Conservation (phyloP, 1,140 invertebrate genomes). For the Pseudobourletiella spinata region DNA sequence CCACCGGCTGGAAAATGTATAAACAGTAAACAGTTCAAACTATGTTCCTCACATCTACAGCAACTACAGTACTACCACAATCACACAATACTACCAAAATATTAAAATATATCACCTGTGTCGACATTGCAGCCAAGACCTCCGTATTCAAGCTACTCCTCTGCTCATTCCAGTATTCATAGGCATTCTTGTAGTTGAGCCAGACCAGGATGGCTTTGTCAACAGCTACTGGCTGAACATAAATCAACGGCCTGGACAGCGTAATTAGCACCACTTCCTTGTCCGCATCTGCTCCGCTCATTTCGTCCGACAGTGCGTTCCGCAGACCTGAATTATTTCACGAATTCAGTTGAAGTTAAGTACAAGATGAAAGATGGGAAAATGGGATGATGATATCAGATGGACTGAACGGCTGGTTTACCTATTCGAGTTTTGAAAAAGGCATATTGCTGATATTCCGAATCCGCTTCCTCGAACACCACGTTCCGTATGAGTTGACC, state of each 20-base stretch:
- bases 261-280: slow-evolving; percentile 91
- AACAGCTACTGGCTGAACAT: slow-evolving; percentile 89
- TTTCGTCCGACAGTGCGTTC: slow-evolving; percentile 83
- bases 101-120: background rate
- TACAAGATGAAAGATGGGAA: background rate
- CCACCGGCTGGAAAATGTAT: slow-evolving; percentile 12
- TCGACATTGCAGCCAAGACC: slow-evolving; percentile 64
- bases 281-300: slow-evolving; percentile 56
- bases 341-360: background rate
- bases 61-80: background rate
- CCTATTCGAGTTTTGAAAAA: slow-evolving; percentile 93
- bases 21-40: too few species aligned
- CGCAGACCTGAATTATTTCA: slow-evolving; percentile 56
- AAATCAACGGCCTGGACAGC: slow-evolving; percentile 80
- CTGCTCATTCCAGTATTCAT: slow-evolving; percentile 98
- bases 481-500: slow-evolving; percentile 88
- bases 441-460: slow-evolving; percentile 92
- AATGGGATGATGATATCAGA: background rate
- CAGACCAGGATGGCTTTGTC: slow-evolving; percentile 95
- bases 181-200: slow-evolving; percentile 97
- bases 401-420: too few species aligned
- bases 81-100: background rate
- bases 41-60: slow-evolving; percentile 3
- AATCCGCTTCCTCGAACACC: slow-evolving; percentile 91
- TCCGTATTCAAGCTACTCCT: slow-evolving; percentile 76